Evolutionary conservation across 2,888 invertebrate species (phyloP).

Genomic region (Sylvicola cinctus): DNA sequence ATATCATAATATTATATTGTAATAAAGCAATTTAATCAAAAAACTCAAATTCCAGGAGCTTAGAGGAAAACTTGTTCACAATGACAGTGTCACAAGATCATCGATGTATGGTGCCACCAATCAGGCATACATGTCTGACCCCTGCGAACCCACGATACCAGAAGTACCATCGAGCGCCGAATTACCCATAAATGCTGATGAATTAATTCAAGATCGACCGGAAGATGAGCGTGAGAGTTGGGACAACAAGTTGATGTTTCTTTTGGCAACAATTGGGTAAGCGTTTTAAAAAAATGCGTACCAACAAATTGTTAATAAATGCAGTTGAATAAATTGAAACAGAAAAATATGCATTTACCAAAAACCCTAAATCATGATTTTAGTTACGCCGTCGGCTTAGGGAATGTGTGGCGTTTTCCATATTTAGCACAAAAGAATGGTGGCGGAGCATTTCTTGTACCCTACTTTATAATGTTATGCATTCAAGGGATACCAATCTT

Average conservation of each 20-base stretch:
- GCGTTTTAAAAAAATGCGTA: slow-evolving; percentile 9
- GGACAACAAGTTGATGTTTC: slow-evolving; percentile 83
- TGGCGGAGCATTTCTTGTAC: slow-evolving; percentile 91
- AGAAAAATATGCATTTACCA: neutral
- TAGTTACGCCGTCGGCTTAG: slow-evolving; percentile 75
- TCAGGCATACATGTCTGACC: slow-evolving; percentile 41
- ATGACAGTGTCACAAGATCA: slow-evolving; percentile 40
- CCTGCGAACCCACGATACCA: slow-evolving; percentile 15
- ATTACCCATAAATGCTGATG: slow-evolving; percentile 16
- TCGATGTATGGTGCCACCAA: slow-evolving; percentile 73
- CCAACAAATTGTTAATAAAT: neutral
- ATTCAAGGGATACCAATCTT: slow-evolving; percentile 92
- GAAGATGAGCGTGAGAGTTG: slow-evolving; percentile 71
- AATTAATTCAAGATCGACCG: slow-evolving; percentile 45
- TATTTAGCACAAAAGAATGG: slow-evolving; percentile 89
- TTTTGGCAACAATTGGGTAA: slow-evolving; percentile 72
- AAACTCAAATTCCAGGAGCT: slow-evolving; percentile 40
- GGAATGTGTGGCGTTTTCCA: slow-evolving; percentile 91
- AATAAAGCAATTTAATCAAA: too few relatives aligned
- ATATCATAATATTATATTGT: neutral
- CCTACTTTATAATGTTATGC: slow-evolving; percentile 86
- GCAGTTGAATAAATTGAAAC: neutral
- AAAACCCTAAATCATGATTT: slow-evolving; percentile 2
- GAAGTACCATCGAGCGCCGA: slow-evolving; percentile 22
- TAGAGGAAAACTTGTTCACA: slow-evolving; percentile 51